Base-by-base conservation (phyloP, 1,140 invertebrate species). In the Trachymyrmex cornetzi region DNA sequence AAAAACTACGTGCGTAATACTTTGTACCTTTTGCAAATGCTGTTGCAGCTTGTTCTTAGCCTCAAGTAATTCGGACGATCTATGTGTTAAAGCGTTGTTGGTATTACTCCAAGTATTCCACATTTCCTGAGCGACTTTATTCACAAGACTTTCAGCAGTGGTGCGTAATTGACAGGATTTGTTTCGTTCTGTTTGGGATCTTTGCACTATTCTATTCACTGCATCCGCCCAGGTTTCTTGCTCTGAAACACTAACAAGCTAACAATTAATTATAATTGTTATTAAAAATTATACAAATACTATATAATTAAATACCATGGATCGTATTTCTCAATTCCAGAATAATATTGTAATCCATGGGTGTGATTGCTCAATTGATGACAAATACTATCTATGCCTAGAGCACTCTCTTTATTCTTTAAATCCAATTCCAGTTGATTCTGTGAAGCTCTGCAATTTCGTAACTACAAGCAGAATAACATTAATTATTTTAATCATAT, bases 51-150 rank as follows among this genome's bases (percentile, higher is more conserved):
- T 98, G 95, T 97, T 98, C 94, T 98, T 98, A 55, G 98, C 97
- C 94, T 98, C 98, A 16, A 98, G 95, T 88, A 97, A 96, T 94
- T 98, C 98, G 9, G 97, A 96, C 63, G 97, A 95, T 91, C 98
- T 96, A 38, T 97, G 95, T 9, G 98, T 96, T 79, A 99, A 96
- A 64, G 97, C 96, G 92, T 97, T 98, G 94, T 98, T 98, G 0
- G 97, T 98, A 90, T 97, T 97, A 93, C 97, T 98, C 98, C 98
- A 99, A 85, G 97, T 96, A 94, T 98, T 97, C 98, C 98, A 99
- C 93, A 99, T 98, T 90, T 98, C 97, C 91, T 97, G 97, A 53
- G 98, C 97, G 53, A 97, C 97, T 80, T 97, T 96, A 93, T 98
- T 98, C 12, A 99, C 97, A 71, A 98, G 95, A 91, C 97, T 97